A percentile compares a stretch with the other conserved stretches of the same genome.
Conservation (phyloP, 2,888 invertebrate species). For the Malachius bipustulatus region DNA sequence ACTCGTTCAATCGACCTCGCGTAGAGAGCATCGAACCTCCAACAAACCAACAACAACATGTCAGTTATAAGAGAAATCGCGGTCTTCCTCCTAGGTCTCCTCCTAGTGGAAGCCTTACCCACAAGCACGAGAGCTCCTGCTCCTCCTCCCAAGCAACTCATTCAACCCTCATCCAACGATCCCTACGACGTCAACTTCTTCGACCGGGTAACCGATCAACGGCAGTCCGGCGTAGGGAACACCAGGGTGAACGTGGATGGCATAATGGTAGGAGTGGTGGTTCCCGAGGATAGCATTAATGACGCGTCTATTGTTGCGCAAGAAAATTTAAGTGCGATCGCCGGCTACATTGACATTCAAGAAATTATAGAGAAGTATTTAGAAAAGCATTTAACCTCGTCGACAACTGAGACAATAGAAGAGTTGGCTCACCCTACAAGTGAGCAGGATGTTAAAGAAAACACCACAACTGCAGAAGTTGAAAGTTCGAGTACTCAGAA, state of each 20-base stretch:
- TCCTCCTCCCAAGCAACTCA: neutral
- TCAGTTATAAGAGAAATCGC: constrained; percentile 1
- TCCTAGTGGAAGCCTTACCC: neutral
- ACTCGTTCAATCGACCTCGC: neutral
- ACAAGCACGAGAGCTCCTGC: no score
- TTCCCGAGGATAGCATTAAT: no score
- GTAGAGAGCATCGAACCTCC: constrained; percentile 1
- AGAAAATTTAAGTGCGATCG: no score
- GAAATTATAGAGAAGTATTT: no score
- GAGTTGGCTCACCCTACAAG: no score
- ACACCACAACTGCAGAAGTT: no score
- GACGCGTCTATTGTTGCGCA: no score
- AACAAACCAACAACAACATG: neutral
- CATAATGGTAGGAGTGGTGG: constrained; percentile 53
- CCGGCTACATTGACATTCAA: no score
- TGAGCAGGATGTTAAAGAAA: no score
- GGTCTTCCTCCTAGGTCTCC: neutral
- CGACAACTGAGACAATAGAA: no score
- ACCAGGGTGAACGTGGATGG: constrained; percentile 57
- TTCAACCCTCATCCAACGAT: neutral
- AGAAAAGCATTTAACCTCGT: no score
- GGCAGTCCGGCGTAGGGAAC: constrained; percentile 70
- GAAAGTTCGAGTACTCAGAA: no score
- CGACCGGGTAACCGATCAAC: constrained; percentile 46
- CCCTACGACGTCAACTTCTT: constrained; percentile 12